Evolutionary conservation across 1,140 invertebrate genomes (phyloP).

Genomic region (Megalonaias nervosa): DNA sequence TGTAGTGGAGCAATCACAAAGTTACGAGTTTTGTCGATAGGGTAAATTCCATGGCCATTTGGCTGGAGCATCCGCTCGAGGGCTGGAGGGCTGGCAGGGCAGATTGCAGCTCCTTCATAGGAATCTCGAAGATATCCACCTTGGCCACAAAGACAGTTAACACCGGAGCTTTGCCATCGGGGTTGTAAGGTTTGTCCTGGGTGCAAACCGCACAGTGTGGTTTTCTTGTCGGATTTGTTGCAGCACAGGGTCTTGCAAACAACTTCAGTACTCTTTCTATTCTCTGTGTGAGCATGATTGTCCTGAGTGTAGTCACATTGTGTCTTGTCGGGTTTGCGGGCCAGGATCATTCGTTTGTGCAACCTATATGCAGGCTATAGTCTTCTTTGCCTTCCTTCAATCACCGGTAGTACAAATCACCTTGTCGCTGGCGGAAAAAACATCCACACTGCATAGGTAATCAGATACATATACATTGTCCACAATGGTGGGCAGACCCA

Average conservation of each 20-base stretch:
- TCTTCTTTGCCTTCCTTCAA: no score
- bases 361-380: no score
- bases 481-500: no score
- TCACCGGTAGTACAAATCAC: no score
- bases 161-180: no score
- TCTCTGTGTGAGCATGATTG: background rate
- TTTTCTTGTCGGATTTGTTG: background rate
- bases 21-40: background rate
- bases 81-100: background rate
- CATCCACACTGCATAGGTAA: no score
- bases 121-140: background rate
- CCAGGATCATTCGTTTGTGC: no score
- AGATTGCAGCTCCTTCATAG: background rate
- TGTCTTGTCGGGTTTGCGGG: no score
- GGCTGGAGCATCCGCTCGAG: background rate
- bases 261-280: background rate
- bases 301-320: background rate
- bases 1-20: background rate
- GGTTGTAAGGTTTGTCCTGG: no score
- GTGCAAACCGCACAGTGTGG: no score
- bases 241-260: background rate
- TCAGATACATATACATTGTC: no score
- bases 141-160: background rate
- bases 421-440: no score
- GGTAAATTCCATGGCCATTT: constrained; percentile 1